Percentiles rank a stretch among this genome's conserved stretches.
These are phyloP conservation scores for Diplogasteroides magnus DNA, from an alignment of 1,140 invertebrate species.

Conservation along the genomic window DNA sequence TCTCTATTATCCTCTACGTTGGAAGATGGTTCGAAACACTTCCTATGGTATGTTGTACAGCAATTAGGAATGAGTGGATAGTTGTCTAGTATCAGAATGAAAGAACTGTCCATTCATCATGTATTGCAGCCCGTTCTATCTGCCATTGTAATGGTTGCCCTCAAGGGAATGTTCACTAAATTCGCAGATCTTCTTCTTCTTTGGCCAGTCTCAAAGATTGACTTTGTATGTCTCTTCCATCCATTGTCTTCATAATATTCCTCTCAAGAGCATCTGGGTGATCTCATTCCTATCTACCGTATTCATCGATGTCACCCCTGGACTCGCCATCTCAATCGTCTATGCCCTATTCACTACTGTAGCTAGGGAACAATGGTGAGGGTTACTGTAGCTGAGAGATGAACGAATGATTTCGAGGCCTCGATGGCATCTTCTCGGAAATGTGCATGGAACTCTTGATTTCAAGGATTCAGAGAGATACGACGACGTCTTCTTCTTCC, in stretches of 20 bases:
- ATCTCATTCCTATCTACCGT: slow-evolving; percentile 49
- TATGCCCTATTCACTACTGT: slow-evolving; percentile 53
- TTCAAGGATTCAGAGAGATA: slow-evolving; percentile 51
- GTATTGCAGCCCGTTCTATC: slow-evolving; percentile 46
- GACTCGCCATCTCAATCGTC: slow-evolving; percentile 42
- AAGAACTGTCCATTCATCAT: no score
- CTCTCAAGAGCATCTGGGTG: slow-evolving; percentile 45
- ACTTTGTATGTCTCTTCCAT: slow-evolving; percentile 35
- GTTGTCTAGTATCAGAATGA: neutral
- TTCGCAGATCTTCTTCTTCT: slow-evolving; percentile 42
- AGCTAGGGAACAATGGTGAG: slow-evolving; percentile 30
- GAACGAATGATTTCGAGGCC: slow-evolving; percentile 27
- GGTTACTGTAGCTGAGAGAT: neutral
- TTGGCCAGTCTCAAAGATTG: slow-evolving; percentile 54
- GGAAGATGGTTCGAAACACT: slow-evolving; percentile 39
- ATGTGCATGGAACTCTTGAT: slow-evolving; percentile 47
- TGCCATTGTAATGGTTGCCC: slow-evolving; percentile 46
- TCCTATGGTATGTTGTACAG: slow-evolving; percentile 52
- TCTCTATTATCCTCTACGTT: slow-evolving; percentile 44
- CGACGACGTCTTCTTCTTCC: slow-evolving; percentile 35
- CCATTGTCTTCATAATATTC: slow-evolving; percentile 5
- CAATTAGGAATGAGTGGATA: no score
- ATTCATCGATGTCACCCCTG: slow-evolving; percentile 45
- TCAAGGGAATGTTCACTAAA: slow-evolving; percentile 48
- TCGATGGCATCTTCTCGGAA: slow-evolving; percentile 52